A percentile compares a stretch with the other conserved stretches of the same genome.
Evolutionary conservation across 92 coral and sea anemone species (phyloP).

Genomic region (Heliopora coerulea): DNA sequence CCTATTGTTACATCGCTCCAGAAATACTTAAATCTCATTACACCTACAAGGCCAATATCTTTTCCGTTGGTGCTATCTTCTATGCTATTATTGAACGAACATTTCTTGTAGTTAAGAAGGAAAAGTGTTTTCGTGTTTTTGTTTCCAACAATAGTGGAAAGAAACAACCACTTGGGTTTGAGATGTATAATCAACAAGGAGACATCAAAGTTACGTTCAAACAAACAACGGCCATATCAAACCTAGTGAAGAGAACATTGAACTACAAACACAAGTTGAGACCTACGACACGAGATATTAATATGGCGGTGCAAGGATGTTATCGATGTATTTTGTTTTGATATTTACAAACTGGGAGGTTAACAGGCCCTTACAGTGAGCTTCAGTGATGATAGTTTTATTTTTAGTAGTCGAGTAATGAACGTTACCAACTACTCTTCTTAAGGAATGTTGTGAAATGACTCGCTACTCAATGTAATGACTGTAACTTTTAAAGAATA

Average conservation of each 20-base stretch:
- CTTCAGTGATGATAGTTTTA: too few species aligned
- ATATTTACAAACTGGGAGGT: not conserved
- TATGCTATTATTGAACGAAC: conserved; percentile 51
- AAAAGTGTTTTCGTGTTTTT: conserved; percentile 41
- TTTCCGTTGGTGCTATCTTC: conserved; percentile 50
- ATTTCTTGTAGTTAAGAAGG: conserved; percentile 9
- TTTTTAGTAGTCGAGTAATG: too few species aligned
- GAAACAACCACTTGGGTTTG: conserved; percentile 33
- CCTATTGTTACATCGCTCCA: conserved; percentile 48
- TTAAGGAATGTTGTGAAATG: too few species aligned
- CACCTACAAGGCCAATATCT: conserved; percentile 48
- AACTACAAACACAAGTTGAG: conserved; percentile 1
- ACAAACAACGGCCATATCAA: not conserved
- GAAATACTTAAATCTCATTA: conserved; percentile 39
- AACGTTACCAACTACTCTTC: too few species aligned
- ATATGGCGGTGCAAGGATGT: not conserved
- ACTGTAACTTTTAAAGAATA: too few species aligned
- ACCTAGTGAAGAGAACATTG: not conserved
- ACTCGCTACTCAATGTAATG: too few species aligned
- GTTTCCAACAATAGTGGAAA: conserved; percentile 3
- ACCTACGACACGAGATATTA: not conserved
- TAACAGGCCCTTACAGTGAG: too few species aligned
- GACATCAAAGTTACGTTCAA: not conserved
- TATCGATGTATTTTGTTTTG: not conserved
- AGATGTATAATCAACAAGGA: conserved; percentile 2